phyloP scores from a whole-genome alignment of 2,888 invertebrate genomes.

The Stegophylla sp. region DNA sequence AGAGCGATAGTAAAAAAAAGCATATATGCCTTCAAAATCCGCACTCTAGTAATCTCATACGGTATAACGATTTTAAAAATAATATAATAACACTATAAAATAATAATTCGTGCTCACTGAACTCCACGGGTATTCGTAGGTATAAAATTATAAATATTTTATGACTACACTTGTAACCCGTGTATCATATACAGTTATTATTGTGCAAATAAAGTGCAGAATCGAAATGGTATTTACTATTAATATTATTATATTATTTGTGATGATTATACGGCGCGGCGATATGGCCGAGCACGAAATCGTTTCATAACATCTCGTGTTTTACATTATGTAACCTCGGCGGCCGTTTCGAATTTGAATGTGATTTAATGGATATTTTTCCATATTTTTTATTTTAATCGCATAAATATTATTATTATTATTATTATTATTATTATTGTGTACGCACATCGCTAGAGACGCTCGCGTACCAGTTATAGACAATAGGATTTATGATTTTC shows the following conservation, averaged over 20 bases:
- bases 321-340: constrained; percentile 32
- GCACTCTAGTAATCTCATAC: neutral
- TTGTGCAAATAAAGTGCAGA: constrained; percentile 26
- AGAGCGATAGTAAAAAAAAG: no score
- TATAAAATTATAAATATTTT: neutral
- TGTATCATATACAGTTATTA: neutral
- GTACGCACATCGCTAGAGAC: no score
- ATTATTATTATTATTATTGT: neutral
- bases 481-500: no score
- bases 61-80: no score
- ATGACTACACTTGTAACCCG: no score
- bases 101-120: neutral
- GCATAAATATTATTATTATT: neutral
- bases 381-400: neutral
- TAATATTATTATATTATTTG: no score
- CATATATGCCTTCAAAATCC: no score
- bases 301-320: constrained; percentile 46
- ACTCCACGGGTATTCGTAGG: neutral
- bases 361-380: neutral
- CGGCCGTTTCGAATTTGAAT: constrained; percentile 12
- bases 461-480: no score
- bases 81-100: no score
- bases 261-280: constrained; percentile 23
- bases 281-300: constrained; percentile 34
- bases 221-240: constrained; percentile 15